Base-by-base conservation (phyloP, 2,113 vertebrate genomes). In the Colius striatus region DNA sequence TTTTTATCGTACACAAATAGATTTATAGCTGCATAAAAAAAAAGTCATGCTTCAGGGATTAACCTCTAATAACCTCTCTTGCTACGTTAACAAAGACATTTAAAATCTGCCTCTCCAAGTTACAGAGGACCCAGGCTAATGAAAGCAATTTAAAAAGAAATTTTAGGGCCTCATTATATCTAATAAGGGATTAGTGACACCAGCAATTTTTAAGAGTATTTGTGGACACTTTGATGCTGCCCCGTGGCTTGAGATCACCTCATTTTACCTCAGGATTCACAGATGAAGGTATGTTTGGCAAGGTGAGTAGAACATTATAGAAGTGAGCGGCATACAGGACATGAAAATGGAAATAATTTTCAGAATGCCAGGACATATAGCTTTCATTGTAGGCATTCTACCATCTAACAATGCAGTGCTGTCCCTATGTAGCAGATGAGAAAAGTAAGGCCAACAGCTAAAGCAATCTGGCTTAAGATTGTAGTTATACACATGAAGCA, bases 131-230 rank as follows among this genome's bases (percentile, higher is more conserved):
- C 81, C 68, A 38, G 79, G 88, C 95, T 96, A 97, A 96, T 89
- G 96, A 94, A 96, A 89, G 85, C 94, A 95, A 94, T 92, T 96
- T 68, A 79, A 88, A 94, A 94, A 95, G 88, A 96, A 96, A 92
- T 85, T 91, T 91, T 88, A 89, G 47, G 90, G 84, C 94, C 95
- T 96, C 95, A 95, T 97, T 97, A 96, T 86, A 94, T 85, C 95
- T 97, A 97, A 97, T 87, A 96, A 95, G 92, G 94, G 95, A 96
- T 97, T 97, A 97, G 90, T 93, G 94, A 95, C 94, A 96, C 89
- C 78, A 89, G 84, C 53, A 83, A 92, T 95, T 93, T 94, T 96
- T 70, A 92, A 96, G 89, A 75, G 61, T 48, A 43, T 75, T 92
- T 93, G 77, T 93, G 88, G 95, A 96, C 87, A 95, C 83, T 95